Conservation (phyloP, 2,888 invertebrate species). For the Corbicula japonica region DNA sequence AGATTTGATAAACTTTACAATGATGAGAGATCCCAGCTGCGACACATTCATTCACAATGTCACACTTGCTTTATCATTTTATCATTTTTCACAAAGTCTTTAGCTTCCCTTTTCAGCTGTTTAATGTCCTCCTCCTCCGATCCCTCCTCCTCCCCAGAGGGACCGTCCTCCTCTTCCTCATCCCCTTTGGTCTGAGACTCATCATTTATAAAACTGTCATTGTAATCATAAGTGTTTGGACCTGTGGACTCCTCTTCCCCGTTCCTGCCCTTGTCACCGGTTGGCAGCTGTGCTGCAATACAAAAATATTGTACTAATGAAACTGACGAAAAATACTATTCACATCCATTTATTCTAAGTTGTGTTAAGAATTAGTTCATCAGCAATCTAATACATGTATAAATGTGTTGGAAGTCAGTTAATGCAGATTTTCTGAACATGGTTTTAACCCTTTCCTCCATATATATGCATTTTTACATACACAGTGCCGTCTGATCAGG, state of each 20-base stretch:
- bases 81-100: slow-evolving; percentile 77
- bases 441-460: no score
- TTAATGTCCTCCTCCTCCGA: slow-evolving; percentile 67
- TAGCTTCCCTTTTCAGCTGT: slow-evolving; percentile 74
- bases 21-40: slow-evolving; percentile 22
- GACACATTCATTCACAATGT: slow-evolving; percentile 1
- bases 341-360: neutral
- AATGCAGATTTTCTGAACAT: no score
- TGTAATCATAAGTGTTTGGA: slow-evolving; percentile 78
- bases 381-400: neutral
- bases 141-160: slow-evolving; percentile 50
- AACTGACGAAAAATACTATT: neutral
- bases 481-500: no score
- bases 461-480: no score
- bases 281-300: slow-evolving; percentile 32
- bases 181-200: slow-evolving; percentile 49
- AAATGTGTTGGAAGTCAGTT: no score
- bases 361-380: neutral
- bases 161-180: slow-evolving; percentile 45
- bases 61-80: slow-evolving; percentile 71
- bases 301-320: neutral
- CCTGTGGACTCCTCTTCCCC: slow-evolving; percentile 75
- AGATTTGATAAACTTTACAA: slow-evolving; percentile 16
- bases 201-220: slow-evolving; percentile 80
- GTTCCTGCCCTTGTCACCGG: slow-evolving; percentile 27